Conservation (phyloP, 2,797 vertebrate species). For the Emys orbicularis region DNA sequence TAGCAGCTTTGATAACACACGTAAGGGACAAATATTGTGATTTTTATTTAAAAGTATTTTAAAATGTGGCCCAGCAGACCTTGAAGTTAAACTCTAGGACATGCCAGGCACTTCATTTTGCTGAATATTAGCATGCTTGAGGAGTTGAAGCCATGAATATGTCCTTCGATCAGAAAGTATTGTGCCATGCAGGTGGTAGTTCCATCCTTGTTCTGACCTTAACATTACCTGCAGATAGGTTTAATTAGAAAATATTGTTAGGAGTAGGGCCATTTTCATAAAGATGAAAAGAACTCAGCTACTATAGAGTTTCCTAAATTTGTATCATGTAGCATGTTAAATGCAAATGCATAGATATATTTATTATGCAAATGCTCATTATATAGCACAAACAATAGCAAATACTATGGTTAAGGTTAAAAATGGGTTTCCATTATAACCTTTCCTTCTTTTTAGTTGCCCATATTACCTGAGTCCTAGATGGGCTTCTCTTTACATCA, state of each 20-base stretch:
- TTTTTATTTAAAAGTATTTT: slow-evolving; percentile 19
- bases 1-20: slow-evolving; percentile 34
- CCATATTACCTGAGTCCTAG: accelerated
- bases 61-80: not conserved
- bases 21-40: slow-evolving; percentile 8
- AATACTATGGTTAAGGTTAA: not conserved
- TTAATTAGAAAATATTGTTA: not conserved
- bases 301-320: not conserved
- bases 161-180: not conserved
- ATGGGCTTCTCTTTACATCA: accelerated
- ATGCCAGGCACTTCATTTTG: not conserved
- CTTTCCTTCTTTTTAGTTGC: not conserved
- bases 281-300: not conserved
- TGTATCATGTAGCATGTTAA: slow-evolving; percentile 3
- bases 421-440: not conserved
- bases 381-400: not conserved
- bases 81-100: slow-evolving; percentile 26
- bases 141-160: not conserved
- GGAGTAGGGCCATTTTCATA: not conserved
- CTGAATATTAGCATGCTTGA: slow-evolving; percentile 4
- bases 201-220: not conserved
- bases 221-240: not conserved
- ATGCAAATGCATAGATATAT: not conserved
- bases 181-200: not conserved
- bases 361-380: not conserved